These are phyloP conservation scores for Chaetoderma sp. DNA, from an alignment of 2,888 invertebrate genomes.

Conservation along the genomic window DNA sequence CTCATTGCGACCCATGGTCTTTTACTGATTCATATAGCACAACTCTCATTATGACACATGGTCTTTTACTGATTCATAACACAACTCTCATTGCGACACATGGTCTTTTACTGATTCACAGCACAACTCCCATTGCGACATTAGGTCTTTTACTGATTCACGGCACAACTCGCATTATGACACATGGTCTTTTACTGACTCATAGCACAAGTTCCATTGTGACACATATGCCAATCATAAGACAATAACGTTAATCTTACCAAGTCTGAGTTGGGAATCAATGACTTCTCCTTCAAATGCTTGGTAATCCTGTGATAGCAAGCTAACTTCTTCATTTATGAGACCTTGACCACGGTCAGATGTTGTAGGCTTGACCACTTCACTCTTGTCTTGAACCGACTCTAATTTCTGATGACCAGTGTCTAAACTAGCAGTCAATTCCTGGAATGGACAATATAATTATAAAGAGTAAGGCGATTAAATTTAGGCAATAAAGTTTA, in stretches of 20 bases:
- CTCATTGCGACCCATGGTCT: no score
- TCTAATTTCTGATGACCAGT: constrained; percentile 84
- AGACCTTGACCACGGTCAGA: constrained; percentile 85
- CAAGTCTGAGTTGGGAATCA: constrained; percentile 45
- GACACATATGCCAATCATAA: not conserved
- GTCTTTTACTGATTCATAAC: no score
- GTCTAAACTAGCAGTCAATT: constrained; percentile 82
- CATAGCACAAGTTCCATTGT: no score
- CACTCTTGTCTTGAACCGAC: constrained; percentile 81
- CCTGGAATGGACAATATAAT: constrained; percentile 66
- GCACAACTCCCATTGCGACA: no score
- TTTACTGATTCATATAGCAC: no score
- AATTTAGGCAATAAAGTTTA: not conserved
- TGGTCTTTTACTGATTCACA: no score
- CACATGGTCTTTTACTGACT: no score
- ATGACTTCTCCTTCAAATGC: constrained; percentile 52
- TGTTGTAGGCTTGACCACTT: constrained; percentile 75
- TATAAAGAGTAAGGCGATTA: not conserved
- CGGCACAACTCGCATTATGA: no score
- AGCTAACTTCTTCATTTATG: constrained; percentile 57
- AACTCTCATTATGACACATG: no score
- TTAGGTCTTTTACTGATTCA: no score
- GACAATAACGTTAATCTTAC: constrained; percentile 33
- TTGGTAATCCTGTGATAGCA: constrained; percentile 55
- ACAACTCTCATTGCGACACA: no score